phyloP scores from a whole-genome alignment of 2,113 vertebrate genomes.

The Serilophus lunatus region DNA sequence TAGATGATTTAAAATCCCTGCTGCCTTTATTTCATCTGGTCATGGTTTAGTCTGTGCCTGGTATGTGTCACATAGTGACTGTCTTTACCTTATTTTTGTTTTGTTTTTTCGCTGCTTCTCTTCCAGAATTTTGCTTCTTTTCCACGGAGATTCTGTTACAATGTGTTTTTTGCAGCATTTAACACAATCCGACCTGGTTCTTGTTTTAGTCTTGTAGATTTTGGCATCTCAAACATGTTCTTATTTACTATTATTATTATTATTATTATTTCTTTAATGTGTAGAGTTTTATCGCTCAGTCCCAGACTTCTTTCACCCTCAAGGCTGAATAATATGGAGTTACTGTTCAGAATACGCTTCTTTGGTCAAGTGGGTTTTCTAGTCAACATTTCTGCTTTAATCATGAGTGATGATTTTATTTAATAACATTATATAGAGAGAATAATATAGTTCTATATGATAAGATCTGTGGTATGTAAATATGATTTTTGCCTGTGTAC shows the following conservation, averaged over 20 bases:
- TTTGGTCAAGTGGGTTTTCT: not conserved
- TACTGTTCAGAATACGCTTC: not conserved
- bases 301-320: not conserved
- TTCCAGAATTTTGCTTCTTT: not conserved
- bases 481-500: not conserved
- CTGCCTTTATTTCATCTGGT: constrained; percentile 12
- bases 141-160: not conserved
- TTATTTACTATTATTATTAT: not conserved
- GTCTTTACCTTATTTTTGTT: not conserved
- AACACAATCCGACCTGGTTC: not conserved
- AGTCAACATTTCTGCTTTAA: not conserved
- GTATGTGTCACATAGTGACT: not conserved
- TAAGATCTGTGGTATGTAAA: not conserved
- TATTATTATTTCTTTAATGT: not conserved
- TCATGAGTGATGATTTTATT: not conserved
- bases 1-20: constrained; percentile 28
- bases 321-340: not conserved
- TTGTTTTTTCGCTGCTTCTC: not conserved
- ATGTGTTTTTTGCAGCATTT: not conserved
- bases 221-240: not conserved
- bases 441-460: not conserved
- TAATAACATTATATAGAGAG: not conserved
- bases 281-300: not conserved
- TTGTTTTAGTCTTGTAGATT: not conserved
- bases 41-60: not conserved